phyloP scores from a whole-genome alignment of 2,797 vertebrate genomes.

The Chaetodon trifasciatus region DNA sequence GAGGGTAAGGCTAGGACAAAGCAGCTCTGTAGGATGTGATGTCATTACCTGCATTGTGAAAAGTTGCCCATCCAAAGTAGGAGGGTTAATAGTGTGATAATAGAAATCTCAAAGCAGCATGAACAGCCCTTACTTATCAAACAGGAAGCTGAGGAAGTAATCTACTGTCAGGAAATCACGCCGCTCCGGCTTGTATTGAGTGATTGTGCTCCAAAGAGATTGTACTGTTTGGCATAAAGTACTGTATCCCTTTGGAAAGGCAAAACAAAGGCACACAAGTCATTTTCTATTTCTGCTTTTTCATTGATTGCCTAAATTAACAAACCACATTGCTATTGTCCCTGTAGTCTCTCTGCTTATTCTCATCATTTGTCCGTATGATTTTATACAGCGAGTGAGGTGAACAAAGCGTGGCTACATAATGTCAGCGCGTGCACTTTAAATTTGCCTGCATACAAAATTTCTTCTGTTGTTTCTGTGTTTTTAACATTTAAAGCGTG shows the following conservation, averaged over 20 bases:
- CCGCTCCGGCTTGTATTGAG: slow-evolving; percentile 30
- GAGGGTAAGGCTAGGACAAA: slow-evolving; percentile 37
- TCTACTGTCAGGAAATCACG: slow-evolving; percentile 56
- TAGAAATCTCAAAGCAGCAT: slow-evolving; percentile 45
- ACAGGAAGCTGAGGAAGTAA: slow-evolving; percentile 61
- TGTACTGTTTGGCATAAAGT: slow-evolving; percentile 45
- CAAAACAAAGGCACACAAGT: slow-evolving; percentile 71
- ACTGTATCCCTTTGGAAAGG: slow-evolving; percentile 40
- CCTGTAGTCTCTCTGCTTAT: slow-evolving; percentile 60
- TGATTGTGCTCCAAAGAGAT: slow-evolving; percentile 43
- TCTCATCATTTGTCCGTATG: slow-evolving; percentile 61
- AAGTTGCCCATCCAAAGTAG: slow-evolving; percentile 35
- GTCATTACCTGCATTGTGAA: slow-evolving; percentile 55
- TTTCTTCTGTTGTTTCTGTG: neutral
- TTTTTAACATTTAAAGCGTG: neutral
- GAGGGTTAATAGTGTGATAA: slow-evolving; percentile 45
- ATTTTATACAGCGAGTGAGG: slow-evolving; percentile 54
- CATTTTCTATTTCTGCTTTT: slow-evolving; percentile 70
- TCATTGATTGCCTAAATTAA: slow-evolving; percentile 75
- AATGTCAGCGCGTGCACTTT: slow-evolving; percentile 36
- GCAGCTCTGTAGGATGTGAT: slow-evolving; percentile 50
- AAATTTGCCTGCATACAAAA: slow-evolving; percentile 24
- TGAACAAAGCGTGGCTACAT: slow-evolving; percentile 41
- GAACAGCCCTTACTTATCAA: slow-evolving; percentile 46
- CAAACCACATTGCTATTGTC: slow-evolving; percentile 57